Base-by-base conservation (phyloP, 2,797 vertebrate species). In the Coracias cyanogaster region DNA sequence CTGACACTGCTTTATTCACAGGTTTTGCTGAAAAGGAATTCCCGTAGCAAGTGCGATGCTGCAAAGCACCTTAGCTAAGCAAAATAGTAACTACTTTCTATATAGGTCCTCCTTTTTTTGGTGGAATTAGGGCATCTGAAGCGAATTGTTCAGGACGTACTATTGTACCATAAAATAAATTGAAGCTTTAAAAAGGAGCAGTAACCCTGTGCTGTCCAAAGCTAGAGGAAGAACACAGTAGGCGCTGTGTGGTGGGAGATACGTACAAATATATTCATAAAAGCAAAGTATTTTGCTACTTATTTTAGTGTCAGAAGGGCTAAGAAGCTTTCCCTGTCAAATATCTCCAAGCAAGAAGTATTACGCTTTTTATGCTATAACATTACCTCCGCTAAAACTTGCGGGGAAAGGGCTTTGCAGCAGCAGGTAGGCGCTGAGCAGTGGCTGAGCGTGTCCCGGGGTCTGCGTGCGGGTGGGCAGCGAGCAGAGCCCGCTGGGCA, bases 241-340 rank as follows among this genome's bases (percentile, higher is more conserved):
- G 48, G 24, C 31, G 15, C 31, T 10, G 9, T 33, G 37, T 57
- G 43, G 25, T 64, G 14, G 33, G 46, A 84, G 26, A 45, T 41
- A 28, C 7, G 17, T 43, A 17, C 22, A 60, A 46, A 39, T 15
- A 33, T 9, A 60, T 60, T 52, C 0, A 0, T 4, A 70, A 31
- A 52, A 73, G 31, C 28, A 79, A 37, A 60, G 8, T 18, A 15
- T 81, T 71, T 61, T 43, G 12, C 37, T 72, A 16, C 19, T 81
- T 46, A 19, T 31, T 90, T 90, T 26, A 62, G 28, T 33, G 9
- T 64, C 60, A 73, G 52, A 45, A 46, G 31, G 15, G 21, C 49
- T 54, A 28, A 71, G 35, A 39, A 66, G 11, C 2, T 25, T 51
- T 35, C 15, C 26, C 45, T 72, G 33, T 52, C 54, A 31, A 2